Evolutionary conservation across 2,888 invertebrate genomes (phyloP).

Genomic region (Drosophila greeni): DNA sequence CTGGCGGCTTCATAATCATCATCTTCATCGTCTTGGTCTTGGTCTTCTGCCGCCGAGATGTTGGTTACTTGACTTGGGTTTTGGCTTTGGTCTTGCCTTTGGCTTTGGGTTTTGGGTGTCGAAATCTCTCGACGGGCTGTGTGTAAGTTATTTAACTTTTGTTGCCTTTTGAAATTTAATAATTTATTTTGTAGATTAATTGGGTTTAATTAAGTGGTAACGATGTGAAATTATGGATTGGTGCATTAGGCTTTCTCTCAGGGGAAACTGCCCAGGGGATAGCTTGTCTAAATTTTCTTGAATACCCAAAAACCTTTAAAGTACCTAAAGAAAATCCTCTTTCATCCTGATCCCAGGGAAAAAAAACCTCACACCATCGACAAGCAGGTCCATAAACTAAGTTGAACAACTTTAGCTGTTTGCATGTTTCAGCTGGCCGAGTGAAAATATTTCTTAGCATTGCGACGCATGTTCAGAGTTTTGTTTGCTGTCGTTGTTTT

Average conservation of each 20-base stretch:
- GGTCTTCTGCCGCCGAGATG: slow-evolving; percentile 33
- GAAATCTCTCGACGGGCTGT: slow-evolving; percentile 41
- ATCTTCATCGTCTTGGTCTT: slow-evolving; percentile 40
- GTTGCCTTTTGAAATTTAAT: slow-evolving; percentile 49
- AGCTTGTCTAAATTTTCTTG: neutral
- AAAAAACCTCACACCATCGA: slow-evolving; percentile 7
- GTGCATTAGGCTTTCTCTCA: neutral
- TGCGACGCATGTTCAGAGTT: slow-evolving; percentile 74
- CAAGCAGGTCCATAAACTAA: slow-evolving; percentile 32
- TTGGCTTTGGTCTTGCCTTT: neutral
- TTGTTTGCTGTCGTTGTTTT: slow-evolving; percentile 76
- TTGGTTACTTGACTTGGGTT: slow-evolving; percentile 34
- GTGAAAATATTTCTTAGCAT: slow-evolving; percentile 68
- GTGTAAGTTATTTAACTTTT: slow-evolving; percentile 40
- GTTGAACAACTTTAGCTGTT: slow-evolving; percentile 44
- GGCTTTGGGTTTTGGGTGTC: slow-evolving; percentile 36
- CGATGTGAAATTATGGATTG: slow-evolving; percentile 29
- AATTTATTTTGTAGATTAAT: slow-evolving; percentile 53
- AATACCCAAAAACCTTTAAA: neutral
- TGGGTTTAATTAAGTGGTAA: slow-evolving; percentile 51
- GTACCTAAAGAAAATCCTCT: neutral
- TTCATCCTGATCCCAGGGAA: neutral
- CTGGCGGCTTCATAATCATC: slow-evolving; percentile 26
- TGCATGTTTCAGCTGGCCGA: slow-evolving; percentile 55
- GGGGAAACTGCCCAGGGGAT: neutral